Base-by-base conservation (phyloP, 92 coral and sea anemone genomes). In the Phenganax marumi region DNA sequence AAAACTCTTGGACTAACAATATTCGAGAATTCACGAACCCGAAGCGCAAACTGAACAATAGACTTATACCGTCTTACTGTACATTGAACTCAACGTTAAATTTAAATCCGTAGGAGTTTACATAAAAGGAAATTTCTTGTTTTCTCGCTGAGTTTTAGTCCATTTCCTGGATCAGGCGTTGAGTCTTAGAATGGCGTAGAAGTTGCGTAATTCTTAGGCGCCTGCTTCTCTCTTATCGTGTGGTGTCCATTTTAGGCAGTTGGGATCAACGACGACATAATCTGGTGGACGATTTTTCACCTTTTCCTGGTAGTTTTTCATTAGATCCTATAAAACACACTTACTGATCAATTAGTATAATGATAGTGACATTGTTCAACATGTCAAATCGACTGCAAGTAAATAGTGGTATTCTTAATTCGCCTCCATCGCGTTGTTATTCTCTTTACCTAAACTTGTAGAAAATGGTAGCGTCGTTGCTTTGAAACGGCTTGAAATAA, bases 181-280 rank as follows among this genome's bases (percentile, higher is more conserved):
- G 63, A 56, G 17, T 14, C n/a, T 56, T 56, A 56, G 63, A 14
- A 19, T 56, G 1, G 63, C 63, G 17, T 56, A 56, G 17, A 56
- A 19, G 17, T 19, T 19, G 63, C 63, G 60, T 43, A 7, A 7
- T 70, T 9, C 73, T 78, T 46, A 78, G 52, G 60, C 6, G 10
- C 47, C 63, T 43, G 61, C 83, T 1, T 48, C 60, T 23, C 83
- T 61, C 46, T 61, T n/a, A 48, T 78, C 73, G 21, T 85, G 92
- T 19, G 97, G 97, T 18, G 86, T 79, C 99, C 99, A 96, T 55
- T 90, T 87, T 3, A 96, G 87, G 70, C 91, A 89, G 58, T 84
- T 80, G 0, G 96, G 91, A 78, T 96, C 99, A 54, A 96, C 87
- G 50, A 89, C 92, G 64, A 84, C 97, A 84, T 89, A 96, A 77